phyloP scores from a whole-genome alignment of 2,113 vertebrate genomes.

The Symphodus melops region DNA sequence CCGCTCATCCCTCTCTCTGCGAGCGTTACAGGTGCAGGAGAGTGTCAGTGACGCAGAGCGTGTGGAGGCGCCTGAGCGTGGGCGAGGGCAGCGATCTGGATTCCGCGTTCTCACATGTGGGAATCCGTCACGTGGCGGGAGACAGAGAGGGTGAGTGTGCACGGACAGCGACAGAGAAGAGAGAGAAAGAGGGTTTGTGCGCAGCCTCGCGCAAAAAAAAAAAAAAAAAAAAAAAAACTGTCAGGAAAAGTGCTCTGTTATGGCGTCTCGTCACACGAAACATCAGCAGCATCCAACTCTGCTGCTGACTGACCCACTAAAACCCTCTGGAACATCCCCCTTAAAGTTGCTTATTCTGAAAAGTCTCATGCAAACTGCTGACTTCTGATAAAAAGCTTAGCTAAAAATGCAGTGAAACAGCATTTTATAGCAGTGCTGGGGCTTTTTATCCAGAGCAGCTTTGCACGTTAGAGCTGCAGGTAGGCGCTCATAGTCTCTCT shows the following conservation, averaged over 20 bases:
- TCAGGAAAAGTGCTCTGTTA: conserved; percentile 24
- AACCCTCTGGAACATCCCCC: conserved; percentile 9
- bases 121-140: conserved; percentile 51
- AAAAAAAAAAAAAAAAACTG: too few relatives aligned
- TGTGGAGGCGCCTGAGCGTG: conserved; percentile 56
- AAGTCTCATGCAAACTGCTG: conserved; percentile 48
- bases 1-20: conserved; percentile 25
- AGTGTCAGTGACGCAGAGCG: conserved; percentile 48
- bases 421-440: conserved; percentile 13
- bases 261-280: conserved; percentile 38
- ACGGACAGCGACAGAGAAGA: conserved; percentile 32
- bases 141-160: conserved; percentile 49
- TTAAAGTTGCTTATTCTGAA: conserved; percentile 48
- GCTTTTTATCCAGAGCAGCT: conserved; percentile 26
- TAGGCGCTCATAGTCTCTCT: conserved; percentile 19
- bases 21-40: conserved; percentile 57
- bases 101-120: conserved; percentile 49
- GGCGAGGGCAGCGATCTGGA: conserved; percentile 47
- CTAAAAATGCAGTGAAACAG: conserved; percentile 38
- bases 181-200: background rate
- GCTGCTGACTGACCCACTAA: conserved; percentile 33
- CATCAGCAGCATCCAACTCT: conserved; percentile 29
- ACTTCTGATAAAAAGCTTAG: conserved; percentile 17
- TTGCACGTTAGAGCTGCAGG: conserved; percentile 15
- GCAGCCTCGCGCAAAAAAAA: conserved; percentile 14